phyloP scores from a whole-genome alignment of 2,797 vertebrate species.

The Pelochelys cantorii region DNA sequence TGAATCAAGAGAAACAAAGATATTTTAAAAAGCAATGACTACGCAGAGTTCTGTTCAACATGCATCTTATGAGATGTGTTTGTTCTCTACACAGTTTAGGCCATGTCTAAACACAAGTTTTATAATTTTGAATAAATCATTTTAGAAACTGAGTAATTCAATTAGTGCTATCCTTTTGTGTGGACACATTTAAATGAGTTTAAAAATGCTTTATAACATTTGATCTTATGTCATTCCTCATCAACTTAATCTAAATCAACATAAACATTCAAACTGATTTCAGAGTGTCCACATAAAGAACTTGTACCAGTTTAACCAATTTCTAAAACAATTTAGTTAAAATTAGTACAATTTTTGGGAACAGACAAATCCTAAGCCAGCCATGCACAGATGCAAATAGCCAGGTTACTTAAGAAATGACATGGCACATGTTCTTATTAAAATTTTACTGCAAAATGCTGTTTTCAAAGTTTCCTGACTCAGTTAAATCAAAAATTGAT shows the following conservation, averaged over 20 bases:
- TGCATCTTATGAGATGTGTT: background rate
- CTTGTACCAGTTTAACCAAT: background rate
- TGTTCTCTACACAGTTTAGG: fast-evolving
- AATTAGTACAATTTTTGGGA: background rate
- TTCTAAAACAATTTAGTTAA: background rate
- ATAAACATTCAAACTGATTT: background rate
- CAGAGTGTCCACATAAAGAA: background rate
- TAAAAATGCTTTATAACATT: background rate
- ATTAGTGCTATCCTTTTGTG: background rate
- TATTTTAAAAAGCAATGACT: fast-evolving
- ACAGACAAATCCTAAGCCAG: background rate
- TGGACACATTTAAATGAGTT: background rate
- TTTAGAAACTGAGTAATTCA: background rate
- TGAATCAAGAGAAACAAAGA: background rate
- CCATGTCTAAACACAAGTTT: background rate
- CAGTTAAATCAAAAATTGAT: no score
- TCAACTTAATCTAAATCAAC: background rate
- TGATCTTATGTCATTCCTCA: background rate
- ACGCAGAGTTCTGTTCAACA: background rate
- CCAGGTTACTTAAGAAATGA: no score
- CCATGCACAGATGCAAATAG: no score
- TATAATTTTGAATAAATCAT: background rate
- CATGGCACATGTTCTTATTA: no score
- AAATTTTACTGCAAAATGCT: no score
- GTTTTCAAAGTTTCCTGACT: no score